Conservation (phyloP, 2,113 vertebrate genomes). For the Burhinus oedicnemus region DNA sequence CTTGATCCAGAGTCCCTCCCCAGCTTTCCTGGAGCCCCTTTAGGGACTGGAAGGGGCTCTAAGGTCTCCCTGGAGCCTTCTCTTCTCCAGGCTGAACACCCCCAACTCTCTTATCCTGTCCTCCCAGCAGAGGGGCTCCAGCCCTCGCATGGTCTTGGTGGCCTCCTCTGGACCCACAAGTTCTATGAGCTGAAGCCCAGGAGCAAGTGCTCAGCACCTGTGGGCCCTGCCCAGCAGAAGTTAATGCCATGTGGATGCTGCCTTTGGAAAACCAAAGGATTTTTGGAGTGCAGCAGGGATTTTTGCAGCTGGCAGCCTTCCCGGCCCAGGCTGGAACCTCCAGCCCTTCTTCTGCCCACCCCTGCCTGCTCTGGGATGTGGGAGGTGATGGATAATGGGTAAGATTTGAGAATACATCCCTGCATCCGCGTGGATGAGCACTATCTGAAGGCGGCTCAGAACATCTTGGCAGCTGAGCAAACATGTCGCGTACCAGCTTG, state of each 20-base stretch:
- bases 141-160: background rate
- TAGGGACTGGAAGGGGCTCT: background rate
- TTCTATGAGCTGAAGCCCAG: background rate
- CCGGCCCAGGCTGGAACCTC: accelerated
- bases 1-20: no score
- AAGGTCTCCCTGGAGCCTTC: background rate
- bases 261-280: background rate
- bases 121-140: background rate
- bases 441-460: background rate
- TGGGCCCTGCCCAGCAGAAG: background rate
- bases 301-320: background rate
- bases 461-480: background rate
- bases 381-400: background rate
- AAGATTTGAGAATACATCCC: background rate
- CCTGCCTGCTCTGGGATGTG: background rate
- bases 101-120: background rate
- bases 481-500: background rate
- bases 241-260: background rate
- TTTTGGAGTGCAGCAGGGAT: background rate
- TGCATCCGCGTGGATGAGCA: accelerated
- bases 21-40: background rate
- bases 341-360: background rate
- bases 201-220: background rate
- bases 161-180: background rate
- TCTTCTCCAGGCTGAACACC: background rate